A percentile compares a stretch with the other conserved stretches of the same genome.
Conservation (phyloP, 2,797 vertebrate species). For the Eulemur rubriventer region DNA sequence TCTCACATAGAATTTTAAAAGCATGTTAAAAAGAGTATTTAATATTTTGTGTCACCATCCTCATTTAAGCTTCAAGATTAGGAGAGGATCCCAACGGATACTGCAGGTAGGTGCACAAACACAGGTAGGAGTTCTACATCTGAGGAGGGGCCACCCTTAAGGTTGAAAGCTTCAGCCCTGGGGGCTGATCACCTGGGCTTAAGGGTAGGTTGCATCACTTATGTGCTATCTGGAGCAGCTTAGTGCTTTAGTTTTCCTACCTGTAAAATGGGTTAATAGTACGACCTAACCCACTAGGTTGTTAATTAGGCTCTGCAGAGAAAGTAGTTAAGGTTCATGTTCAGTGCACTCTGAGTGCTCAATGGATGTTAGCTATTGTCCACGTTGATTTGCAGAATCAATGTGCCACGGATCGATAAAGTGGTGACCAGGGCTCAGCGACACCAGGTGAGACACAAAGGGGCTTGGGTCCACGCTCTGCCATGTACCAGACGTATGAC, state of each 20-base stretch:
- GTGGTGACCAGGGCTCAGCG: not conserved
- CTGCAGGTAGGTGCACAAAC: not conserved
- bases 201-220: no score
- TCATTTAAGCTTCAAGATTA: not conserved
- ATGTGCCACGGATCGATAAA: not conserved
- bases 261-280: not conserved
- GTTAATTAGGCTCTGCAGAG: not conserved
- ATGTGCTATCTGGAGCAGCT: not conserved
- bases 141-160: not conserved
- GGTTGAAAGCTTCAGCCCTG: not conserved
- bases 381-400: not conserved
- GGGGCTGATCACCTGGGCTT: not conserved
- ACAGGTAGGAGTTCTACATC: not conserved
- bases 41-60: not conserved
- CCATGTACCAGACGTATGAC: not conserved
- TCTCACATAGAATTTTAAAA: not conserved
- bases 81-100: no score
- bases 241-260: not conserved
- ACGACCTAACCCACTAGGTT: not conserved
- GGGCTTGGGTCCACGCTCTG: not conserved
- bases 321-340: not conserved
- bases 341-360: not conserved
- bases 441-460: not conserved
- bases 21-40: not conserved
- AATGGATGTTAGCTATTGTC: not conserved